Base-by-base conservation (phyloP, 2,888 invertebrate genomes). In the Scaptomyza flava region DNA sequence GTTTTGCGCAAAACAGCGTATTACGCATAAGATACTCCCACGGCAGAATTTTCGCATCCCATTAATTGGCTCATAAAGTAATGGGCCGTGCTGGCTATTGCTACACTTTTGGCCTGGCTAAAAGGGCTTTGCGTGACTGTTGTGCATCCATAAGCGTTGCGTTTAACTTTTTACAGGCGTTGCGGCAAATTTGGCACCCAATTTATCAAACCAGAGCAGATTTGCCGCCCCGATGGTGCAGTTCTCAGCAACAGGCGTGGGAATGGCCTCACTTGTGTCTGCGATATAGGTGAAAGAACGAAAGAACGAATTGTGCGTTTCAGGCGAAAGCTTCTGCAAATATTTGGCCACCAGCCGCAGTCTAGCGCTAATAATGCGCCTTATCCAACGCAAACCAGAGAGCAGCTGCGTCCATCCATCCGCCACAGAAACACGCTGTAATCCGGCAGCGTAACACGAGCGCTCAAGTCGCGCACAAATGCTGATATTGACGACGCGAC, bases 181-280 rank as follows among this genome's bases (percentile, higher is more conserved):
- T 77, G 77, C 83, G 83, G 77, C 75, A 81, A 82, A 75, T 85
- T 89, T 89, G 88, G 86, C 89, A 90, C 90, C 82, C 87, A 87
- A 89, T 89, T 79, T 77, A 77, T 87, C 85, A 77, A 81, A 67
- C 50, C 56, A 74, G 73, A 66, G 58, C 77, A 36, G 36, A 64
- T 65, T 56, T 81, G 79, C 79, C 72, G 86, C 83, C 78, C 78
- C 61, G 56, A 57, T 59, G 75, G 66, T 64, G n/a, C 69, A 73
- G 62, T 51, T 63, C 68, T 45, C 62, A 51, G 77, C 62, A 70
- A 60, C 68, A 69, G 81, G 87, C 90, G 90, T 90, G 90, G 90
- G 90, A 90, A 90, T 59, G 42, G 34, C 45, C 17, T 59, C 58
- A 66, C 59, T 65, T 68, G 59, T 62, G 38, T 42, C 54, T 58